phyloP scores from a whole-genome alignment of 2,888 invertebrate species.

The Carcina quercana region DNA sequence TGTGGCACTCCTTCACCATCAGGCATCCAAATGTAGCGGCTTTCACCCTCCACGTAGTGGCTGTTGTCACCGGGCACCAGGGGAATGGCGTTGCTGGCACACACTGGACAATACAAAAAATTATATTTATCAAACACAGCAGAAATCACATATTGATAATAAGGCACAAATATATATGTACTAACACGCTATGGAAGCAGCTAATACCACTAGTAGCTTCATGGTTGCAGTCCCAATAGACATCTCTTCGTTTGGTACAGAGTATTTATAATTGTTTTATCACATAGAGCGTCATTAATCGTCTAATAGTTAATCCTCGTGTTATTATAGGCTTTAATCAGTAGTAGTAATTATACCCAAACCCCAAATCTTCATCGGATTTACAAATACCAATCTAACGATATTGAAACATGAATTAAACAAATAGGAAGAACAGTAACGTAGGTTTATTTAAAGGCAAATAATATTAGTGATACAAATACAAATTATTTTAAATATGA shows the following conservation, averaged over 20 bases:
- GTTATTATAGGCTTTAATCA: background rate
- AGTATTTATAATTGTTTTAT: too few species aligned
- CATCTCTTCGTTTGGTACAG: too few species aligned
- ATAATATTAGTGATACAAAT: too few species aligned
- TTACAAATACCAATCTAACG: too few species aligned
- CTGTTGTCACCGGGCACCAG: slow-evolving; percentile 51
- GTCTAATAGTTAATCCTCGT: background rate
- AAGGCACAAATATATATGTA: slow-evolving; percentile 25
- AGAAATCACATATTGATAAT: background rate
- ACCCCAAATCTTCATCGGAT: too few species aligned
- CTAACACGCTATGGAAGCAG: slow-evolving; percentile 28
- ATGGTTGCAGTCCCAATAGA: too few species aligned
- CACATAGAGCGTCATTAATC: too few species aligned
- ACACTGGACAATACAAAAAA: slow-evolving; percentile 27
- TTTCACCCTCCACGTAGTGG: slow-evolving; percentile 55
- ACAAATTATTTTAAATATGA: too few species aligned
- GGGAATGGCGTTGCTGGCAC: slow-evolving; percentile 33
- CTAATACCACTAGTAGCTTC: slow-evolving; percentile 26
- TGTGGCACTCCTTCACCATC: slow-evolving; percentile 43
- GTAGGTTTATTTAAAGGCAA: too few species aligned
- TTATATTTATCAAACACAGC: background rate
- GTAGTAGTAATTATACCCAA: too few species aligned
- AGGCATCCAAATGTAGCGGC: slow-evolving; percentile 61
- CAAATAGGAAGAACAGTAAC: too few species aligned
- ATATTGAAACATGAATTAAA: too few species aligned